Conservation (phyloP, 2,113 vertebrate species). For the Catharus bicknelli region DNA sequence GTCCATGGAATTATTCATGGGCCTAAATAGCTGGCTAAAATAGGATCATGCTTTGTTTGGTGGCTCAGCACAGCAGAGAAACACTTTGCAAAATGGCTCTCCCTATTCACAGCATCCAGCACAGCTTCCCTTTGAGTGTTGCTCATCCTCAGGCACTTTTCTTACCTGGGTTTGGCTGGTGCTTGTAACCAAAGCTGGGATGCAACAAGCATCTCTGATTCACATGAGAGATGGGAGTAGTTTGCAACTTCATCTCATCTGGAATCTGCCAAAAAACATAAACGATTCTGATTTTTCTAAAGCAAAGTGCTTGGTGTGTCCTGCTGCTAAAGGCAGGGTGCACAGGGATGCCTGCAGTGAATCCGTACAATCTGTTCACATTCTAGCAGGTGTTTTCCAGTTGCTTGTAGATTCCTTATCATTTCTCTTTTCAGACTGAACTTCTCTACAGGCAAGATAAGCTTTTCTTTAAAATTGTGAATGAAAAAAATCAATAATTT, state of each 20-base stretch:
- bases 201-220: background rate
- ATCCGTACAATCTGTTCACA: background rate
- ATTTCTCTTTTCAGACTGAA: background rate
- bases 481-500: slow-evolving; percentile 12
- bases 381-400: background rate
- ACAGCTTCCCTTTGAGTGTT: background rate
- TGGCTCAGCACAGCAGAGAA: background rate
- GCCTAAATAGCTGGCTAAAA: background rate
- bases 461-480: background rate
- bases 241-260: background rate
- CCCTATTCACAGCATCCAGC: background rate
- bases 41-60: background rate
- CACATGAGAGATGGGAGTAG: background rate
- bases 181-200: background rate
- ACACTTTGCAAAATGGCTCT: background rate
- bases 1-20: background rate
- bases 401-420: background rate
- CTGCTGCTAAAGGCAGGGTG: background rate
- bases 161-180: background rate
- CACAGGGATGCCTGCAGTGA: background rate
- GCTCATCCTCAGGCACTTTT: background rate
- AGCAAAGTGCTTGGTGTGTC: background rate
- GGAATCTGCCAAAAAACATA: background rate
- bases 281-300: background rate
- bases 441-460: background rate